A percentile compares a stretch with the other conserved stretches of the same genome.
phyloP scores from a whole-genome alignment of 2,113 vertebrate species.

The Nesogale talazaci region DNA sequence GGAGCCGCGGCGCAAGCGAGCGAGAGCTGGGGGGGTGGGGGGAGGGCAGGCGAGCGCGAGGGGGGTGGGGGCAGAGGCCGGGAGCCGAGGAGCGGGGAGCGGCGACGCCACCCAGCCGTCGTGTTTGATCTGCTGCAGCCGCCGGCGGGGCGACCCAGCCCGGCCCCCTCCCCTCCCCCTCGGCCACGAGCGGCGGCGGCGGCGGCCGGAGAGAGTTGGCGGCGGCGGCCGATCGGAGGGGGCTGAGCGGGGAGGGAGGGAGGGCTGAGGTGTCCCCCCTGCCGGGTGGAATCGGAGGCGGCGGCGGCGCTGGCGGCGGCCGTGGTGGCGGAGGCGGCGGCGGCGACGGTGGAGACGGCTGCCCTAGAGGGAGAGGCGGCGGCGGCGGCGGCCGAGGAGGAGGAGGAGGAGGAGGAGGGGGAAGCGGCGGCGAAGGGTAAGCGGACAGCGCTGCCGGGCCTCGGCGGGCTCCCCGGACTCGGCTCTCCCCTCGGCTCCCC shows the following conservation, averaged over 20 bases:
- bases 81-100: conserved; percentile 79
- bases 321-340: conserved; percentile 65
- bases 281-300: conserved; percentile 81
- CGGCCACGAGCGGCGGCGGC: conserved; percentile 87
- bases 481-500: conserved; percentile 22
- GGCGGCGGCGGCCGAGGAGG: conserved; percentile 53
- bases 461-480: conserved; percentile 51
- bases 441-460: conserved; percentile 73
- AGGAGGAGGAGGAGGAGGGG: conserved; percentile 59
- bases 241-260: conserved; percentile 90
- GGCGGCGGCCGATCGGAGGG: conserved; percentile 72
- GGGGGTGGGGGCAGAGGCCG: conserved; percentile 81
- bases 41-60: conserved; percentile 80
- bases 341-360: conserved; percentile 76
- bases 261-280: conserved; percentile 85
- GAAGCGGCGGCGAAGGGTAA: conserved; percentile 77
- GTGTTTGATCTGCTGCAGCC: conserved; percentile 63
- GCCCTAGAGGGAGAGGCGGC: conserved; percentile 70
- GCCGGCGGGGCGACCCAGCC: conserved; percentile 73
- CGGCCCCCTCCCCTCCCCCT: conserved; percentile 73
- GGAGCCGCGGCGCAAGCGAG: conserved; percentile 70
- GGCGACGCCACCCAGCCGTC: conserved; percentile 76
- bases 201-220: conserved; percentile 80
- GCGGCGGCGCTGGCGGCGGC: conserved; percentile 76
- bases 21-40: conserved; percentile 84